Evolutionary conservation across 2,797 vertebrate genomes (phyloP), one percentile per base, ranked within the genome.

Genomic region (Neostethus bicornis): DNA sequence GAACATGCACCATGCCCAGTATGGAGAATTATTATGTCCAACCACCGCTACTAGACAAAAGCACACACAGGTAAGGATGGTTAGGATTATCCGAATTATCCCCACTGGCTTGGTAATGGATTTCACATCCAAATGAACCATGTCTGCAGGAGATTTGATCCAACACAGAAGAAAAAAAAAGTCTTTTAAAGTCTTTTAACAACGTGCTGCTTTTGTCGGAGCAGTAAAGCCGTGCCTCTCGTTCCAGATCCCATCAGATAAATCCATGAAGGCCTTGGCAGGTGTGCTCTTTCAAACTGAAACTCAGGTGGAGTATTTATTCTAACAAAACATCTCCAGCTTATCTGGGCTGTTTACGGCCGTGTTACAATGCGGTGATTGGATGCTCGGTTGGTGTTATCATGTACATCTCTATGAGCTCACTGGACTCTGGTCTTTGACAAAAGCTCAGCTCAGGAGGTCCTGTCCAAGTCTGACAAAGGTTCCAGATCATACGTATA

Each of bases 1-100:
- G 77, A 95, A 95, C 93, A 96, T 94, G 74, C 94, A 94, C 95
- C 95, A 96, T 0, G 75, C 69, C 70, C 94, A 94, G 12, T 90
- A 94, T 4, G 89, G 2, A 4, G 0, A 38, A 0, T 0, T 0
- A 0, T 0, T 1, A 1, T 0, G 0, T 0, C 37, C 12, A 2
- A 52, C 81, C 0, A 87, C 81, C 1, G 93, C 92, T 55, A 87
- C 94, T 81, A 96, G 68, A 61, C 89, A 91, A 52, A 97, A 94
- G 55, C 80, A 51, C 1, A 89, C n/a, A 12, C 92, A 93, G 29
- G 91, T 82, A 17, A 95, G 61, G 47, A 93, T 13, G 3, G 87
- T 3, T 4, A 92, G 90, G 0, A 87, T 28, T 17, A 91, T 66
- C 3, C 94, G 90, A 41, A 94, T 0, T 2, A 95, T 85, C 53